Conservation (phyloP, 2,797 vertebrate genomes). For the Hemitrygon akajei region DNA sequence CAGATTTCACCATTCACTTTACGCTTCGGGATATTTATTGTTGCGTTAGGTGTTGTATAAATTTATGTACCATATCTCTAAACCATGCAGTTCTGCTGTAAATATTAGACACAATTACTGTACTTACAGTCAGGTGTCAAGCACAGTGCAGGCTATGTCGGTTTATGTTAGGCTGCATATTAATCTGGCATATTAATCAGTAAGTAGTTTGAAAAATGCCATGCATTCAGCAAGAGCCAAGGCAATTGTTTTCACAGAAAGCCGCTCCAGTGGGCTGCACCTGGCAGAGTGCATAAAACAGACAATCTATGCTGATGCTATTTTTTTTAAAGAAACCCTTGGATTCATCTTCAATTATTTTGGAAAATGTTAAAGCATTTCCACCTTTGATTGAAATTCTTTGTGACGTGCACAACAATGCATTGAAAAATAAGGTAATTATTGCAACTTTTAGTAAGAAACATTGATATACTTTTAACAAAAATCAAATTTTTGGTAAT, state of each 20-base stretch:
- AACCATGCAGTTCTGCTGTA: slow-evolving; percentile 44
- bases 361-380: background rate
- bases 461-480: background rate
- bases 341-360: background rate
- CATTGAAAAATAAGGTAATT: background rate
- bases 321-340: background rate
- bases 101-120: slow-evolving; percentile 44
- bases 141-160: slow-evolving; percentile 48
- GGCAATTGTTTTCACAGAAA: slow-evolving; percentile 47
- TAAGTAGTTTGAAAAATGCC: slow-evolving; percentile 44
- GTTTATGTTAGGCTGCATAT: slow-evolving; percentile 53
- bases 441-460: background rate
- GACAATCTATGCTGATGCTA: background rate
- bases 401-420: background rate
- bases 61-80: slow-evolving; percentile 44
- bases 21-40: background rate
- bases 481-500: background rate
- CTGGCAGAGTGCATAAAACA: background rate
- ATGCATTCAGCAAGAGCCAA: slow-evolving; percentile 48
- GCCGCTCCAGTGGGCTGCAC: background rate
- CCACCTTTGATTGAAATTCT: background rate
- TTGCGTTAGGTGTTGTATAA: background rate
- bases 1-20: background rate
- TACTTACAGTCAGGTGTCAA: slow-evolving; percentile 38
- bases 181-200: slow-evolving; percentile 52